Base-by-base conservation (phyloP, 2,797 vertebrate species). In the Tangara arthus region DNA sequence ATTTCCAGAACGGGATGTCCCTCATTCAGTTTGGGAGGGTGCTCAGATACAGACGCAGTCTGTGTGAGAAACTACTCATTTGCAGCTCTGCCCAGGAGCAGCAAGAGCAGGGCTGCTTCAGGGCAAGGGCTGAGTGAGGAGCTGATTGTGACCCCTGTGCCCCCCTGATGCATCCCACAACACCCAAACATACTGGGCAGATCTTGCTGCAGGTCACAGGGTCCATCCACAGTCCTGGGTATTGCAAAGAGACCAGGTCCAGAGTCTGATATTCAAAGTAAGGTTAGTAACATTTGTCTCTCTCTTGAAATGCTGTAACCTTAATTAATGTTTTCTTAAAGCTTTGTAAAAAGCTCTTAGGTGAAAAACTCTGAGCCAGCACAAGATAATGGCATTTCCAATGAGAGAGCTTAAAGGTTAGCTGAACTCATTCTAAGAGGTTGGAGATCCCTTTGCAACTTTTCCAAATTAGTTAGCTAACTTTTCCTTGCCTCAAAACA, bases 401-500 rank as follows among this genome's bases (percentile, higher is more conserved):
- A 73, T 72, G 76, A 85, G 50, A 93, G 24, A 86, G 17, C 17
- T 47, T 24, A 71, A 90, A 94, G 65, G 68, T 93, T 76, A 89
- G 57, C 27, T 85, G 82, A 89, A 91, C 18, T 72, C 22, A 59
- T 82, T 84, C 88, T 82, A 56, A 88, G 63, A 87, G 52, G 20
- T 5, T 81, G 71, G 93, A 73, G 70, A 94, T 82, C 83, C 72
- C 73, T 86, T 81, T 92, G 66, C 50, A 90, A 65, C 82, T 89
- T 86, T 95, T 95, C 72, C 84, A 93, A 87, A 78, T 81, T 92
- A 93, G 64, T 81, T 94, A 86, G 65, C 78, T 89, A 71, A 82
- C 93, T 96, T 95, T 94, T 68, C 82, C 85, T 96, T 87, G 63
- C 89, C 92, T 95, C 94, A 95, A 81, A 94, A 96, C 79, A 92